Evolutionary conservation across 1,140 invertebrate species (phyloP).

Genomic region (Daktulosphaira vitifoliae): DNA sequence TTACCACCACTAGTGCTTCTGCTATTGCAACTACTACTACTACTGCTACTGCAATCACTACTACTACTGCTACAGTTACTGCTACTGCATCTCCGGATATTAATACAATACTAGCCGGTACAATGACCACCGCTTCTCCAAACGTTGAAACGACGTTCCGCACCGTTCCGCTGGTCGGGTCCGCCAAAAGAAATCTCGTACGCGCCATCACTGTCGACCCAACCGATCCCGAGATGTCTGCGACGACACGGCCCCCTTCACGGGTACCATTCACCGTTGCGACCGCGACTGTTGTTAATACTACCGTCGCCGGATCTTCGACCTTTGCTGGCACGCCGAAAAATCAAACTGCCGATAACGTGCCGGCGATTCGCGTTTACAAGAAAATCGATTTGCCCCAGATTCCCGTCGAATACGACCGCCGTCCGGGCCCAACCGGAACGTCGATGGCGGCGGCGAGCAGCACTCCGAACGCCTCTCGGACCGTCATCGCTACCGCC

Average conservation of each 20-base stretch:
- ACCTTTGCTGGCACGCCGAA: no score
- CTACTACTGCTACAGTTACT: slow-evolving; percentile 38
- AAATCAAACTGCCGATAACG: no score
- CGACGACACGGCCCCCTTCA: not conserved
- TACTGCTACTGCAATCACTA: not conserved
- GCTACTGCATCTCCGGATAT: not conserved
- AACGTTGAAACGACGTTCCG: no score
- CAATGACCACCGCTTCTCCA: no score
- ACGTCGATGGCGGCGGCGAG: slow-evolving; percentile 53
- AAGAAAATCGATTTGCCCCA: slow-evolving; percentile 27
- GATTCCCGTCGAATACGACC: slow-evolving; percentile 37
- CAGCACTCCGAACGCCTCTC: slow-evolving; percentile 38
- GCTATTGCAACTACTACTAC: no score
- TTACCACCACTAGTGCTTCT: slow-evolving; percentile 43
- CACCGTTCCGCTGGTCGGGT: no score
- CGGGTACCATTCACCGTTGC: not conserved
- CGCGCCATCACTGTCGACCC: no score
- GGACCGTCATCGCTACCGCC: slow-evolving; percentile 16
- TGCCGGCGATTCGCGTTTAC: not conserved
- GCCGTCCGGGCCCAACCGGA: no score
- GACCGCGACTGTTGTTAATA: not conserved
- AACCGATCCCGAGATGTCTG: no score
- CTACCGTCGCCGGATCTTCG: not conserved
- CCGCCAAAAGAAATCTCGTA: no score
- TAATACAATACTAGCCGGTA: no score